Evolutionary conservation across 2,797 vertebrate genomes (phyloP).

Genomic region (Pyrocephalus nanus): DNA sequence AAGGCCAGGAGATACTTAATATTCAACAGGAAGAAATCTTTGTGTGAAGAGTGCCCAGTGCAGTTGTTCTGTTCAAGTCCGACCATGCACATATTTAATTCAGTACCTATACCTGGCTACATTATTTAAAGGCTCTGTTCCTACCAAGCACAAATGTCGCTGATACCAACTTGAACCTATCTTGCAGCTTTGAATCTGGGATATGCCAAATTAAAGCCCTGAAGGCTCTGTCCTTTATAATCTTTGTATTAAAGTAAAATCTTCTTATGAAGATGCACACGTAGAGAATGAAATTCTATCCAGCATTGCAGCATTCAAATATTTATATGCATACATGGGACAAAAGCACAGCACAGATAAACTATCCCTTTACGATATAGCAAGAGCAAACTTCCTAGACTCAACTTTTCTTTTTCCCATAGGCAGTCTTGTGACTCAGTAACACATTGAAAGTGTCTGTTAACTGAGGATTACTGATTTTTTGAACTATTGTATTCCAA

Average conservation of each 20-base stretch:
- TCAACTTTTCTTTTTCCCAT: background rate
- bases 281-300: background rate
- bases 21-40: background rate
- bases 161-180: background rate
- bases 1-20: background rate
- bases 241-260: background rate
- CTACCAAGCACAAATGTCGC: background rate
- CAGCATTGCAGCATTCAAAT: background rate
- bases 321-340: background rate
- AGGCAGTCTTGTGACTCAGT: background rate
- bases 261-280: background rate
- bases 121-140: background rate
- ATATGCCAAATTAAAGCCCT: background rate
- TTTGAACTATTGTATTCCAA: background rate
- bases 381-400: background rate
- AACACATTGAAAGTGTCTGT: background rate
- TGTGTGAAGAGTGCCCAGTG: background rate
- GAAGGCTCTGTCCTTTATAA: background rate
- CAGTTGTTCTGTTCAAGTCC: background rate
- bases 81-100: background rate
- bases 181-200: background rate
- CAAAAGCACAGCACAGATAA: background rate
- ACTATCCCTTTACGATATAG: background rate
- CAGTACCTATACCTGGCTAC: background rate
- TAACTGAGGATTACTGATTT: background rate